Percentiles rank a stretch among this genome's conserved stretches.
Conservation (phyloP, 2,797 vertebrate species). For the Periophthalmus magnuspinnatus region DNA sequence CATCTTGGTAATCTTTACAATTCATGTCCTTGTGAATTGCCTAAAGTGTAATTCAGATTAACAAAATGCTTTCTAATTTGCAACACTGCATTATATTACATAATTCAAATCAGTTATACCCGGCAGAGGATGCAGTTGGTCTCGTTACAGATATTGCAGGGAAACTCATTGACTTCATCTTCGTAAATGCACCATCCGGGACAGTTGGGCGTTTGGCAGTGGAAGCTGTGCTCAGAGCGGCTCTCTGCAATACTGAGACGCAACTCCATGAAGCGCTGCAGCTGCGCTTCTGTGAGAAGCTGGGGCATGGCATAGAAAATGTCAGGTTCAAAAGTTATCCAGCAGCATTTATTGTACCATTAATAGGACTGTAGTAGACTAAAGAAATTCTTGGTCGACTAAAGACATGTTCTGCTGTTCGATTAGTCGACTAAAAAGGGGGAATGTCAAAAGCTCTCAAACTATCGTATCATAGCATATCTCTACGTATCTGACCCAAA, state of each 20-base stretch:
- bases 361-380: no score
- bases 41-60: slow-evolving; percentile 54
- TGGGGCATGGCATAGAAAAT: slow-evolving; percentile 28
- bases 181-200: slow-evolving; percentile 90
- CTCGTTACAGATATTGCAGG: slow-evolving; percentile 77
- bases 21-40: slow-evolving; percentile 86
- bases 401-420: no score
- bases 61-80: not conserved
- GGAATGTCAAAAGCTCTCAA: no score
- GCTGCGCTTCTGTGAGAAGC: slow-evolving; percentile 82
- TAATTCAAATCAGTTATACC: slow-evolving; percentile 56
- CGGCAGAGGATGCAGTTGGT: slow-evolving; percentile 88
- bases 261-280: slow-evolving; percentile 82
- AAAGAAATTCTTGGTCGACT: no score
- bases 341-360: not conserved
- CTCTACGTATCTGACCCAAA: no score
- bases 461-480: no score
- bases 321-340: not conserved
- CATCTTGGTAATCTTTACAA: slow-evolving; percentile 89
- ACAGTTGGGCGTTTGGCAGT: slow-evolving; percentile 88
- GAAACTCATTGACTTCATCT: slow-evolving; percentile 86
- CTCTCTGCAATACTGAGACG: slow-evolving; percentile 85
- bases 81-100: not conserved
- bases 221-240: slow-evolving; percentile 85
- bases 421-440: no score